Percentiles rank a stretch among this genome's conserved stretches.
Conservation (phyloP, 2,797 vertebrate species). For the Alectoris magna region DNA sequence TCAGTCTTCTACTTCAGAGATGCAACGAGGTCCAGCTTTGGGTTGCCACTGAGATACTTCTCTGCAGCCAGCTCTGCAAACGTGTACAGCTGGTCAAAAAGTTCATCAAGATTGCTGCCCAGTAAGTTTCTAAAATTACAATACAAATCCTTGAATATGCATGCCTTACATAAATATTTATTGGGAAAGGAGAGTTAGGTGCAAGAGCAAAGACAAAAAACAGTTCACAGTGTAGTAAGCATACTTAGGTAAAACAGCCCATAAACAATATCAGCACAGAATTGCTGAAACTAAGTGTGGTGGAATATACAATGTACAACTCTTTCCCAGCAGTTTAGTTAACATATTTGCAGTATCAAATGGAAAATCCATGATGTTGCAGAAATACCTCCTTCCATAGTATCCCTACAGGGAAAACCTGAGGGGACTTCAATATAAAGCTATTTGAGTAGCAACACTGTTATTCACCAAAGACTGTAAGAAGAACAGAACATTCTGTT, state of each 20-base stretch:
- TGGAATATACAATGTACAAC: not conserved
- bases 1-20: constrained; percentile 93
- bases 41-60: constrained; percentile 96
- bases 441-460: not conserved
- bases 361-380: not conserved
- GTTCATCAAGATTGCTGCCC: constrained; percentile 97
- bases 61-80: constrained; percentile 91
- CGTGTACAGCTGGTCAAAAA: constrained; percentile 98
- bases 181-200: not conserved
- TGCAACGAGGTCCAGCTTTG: constrained; percentile 97
- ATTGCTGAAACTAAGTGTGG: not conserved
- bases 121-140: constrained; percentile 84
- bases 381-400: not conserved
- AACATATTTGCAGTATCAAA: not conserved
- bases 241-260: not conserved
- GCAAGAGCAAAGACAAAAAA: not conserved
- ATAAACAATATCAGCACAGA: not conserved
- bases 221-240: not conserved
- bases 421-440: not conserved
- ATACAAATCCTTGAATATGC: not conserved
- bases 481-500: not conserved
- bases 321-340: not conserved
- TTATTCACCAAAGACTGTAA: not conserved
- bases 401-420: not conserved
- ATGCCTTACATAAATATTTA: not conserved